These are phyloP conservation scores for Augiades crinisus DNA, from an alignment of 2,888 invertebrate species.

Conservation along the genomic window DNA sequence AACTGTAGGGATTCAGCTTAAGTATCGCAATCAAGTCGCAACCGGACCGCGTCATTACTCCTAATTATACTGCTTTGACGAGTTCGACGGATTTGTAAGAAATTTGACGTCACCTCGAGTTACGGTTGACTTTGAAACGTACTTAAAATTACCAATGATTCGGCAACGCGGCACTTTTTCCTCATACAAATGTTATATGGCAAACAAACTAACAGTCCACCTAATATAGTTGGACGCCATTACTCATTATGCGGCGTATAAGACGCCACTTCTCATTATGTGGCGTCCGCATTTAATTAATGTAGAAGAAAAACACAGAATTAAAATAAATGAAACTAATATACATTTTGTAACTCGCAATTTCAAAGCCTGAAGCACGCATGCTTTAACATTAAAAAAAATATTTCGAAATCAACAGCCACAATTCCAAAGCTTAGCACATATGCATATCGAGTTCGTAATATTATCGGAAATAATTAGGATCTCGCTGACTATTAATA, in stretches of 20 bases:
- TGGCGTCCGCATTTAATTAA: too few species aligned
- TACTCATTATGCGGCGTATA: too few species aligned
- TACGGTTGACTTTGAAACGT: constrained; percentile 22
- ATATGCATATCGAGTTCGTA: constrained; percentile 15
- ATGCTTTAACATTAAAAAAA: too few species aligned
- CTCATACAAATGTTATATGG: too few species aligned
- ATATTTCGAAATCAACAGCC: constrained; percentile 29
- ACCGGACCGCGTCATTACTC: constrained; percentile 7
- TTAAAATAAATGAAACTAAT: too few species aligned
- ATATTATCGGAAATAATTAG: constrained; percentile 25
- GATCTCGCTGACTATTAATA: constrained; percentile 24
- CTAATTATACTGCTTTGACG: constrained; percentile 2
- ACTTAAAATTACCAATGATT: neutral
- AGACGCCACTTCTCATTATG: too few species aligned
- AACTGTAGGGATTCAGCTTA: neutral
- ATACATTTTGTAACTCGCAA: constrained; percentile 4
- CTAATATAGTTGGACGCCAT: too few species aligned
- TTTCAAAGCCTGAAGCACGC: too few species aligned
- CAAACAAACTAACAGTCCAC: too few species aligned
- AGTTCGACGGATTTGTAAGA: neutral
- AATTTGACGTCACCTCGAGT: neutral
- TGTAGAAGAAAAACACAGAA: neutral
- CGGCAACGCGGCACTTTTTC: too few species aligned
- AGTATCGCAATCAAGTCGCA: constrained; percentile 4
- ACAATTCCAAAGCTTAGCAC: constrained; percentile 35